phyloP scores from a whole-genome alignment of 64 coral and sea anemone species.

The Exaiptasia diaphana region DNA sequence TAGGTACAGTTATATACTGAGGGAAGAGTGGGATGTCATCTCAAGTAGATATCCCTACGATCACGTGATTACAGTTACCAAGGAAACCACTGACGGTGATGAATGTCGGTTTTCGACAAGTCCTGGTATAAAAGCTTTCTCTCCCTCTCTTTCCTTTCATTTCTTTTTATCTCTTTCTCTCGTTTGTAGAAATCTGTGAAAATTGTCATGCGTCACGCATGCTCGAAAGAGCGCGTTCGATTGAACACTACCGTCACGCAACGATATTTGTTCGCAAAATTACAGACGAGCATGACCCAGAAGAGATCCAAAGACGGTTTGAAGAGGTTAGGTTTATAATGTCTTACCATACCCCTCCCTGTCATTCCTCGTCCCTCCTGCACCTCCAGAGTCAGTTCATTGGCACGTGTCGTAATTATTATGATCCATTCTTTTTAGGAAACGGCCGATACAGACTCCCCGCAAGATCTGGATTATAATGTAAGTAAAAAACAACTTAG shows the following conservation, averaged over 20 bases:
- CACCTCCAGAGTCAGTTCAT: background rate
- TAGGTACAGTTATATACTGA: slow-evolving; percentile 65
- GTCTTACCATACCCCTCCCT: background rate
- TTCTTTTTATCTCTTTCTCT: background rate
- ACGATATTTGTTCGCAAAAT: slow-evolving; percentile 86
- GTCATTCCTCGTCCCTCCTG: background rate
- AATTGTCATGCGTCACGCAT: slow-evolving; percentile 69
- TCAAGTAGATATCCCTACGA: slow-evolving; percentile 46
- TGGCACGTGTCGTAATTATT: background rate
- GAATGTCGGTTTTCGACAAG: slow-evolving; percentile 26
- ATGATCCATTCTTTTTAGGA: background rate
- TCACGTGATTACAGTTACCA: slow-evolving; percentile 63
- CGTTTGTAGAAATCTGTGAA: slow-evolving; percentile 47
- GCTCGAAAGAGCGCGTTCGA: slow-evolving; percentile 56
- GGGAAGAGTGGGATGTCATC: slow-evolving; percentile 69
- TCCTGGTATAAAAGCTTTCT: slow-evolving; percentile 47
- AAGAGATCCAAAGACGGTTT: slow-evolving; percentile 54
- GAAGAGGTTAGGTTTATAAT: slow-evolving; percentile 56
- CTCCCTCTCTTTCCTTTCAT: too few species aligned
- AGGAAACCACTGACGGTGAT: slow-evolving; percentile 35
- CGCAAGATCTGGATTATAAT: slow-evolving; percentile 4
- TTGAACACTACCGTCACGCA: slow-evolving; percentile 72
- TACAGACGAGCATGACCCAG: slow-evolving; percentile 67
- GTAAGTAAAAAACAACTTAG: background rate
- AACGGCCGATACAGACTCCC: background rate